Conservation (phyloP, 23 tunicate species). For the Clavelina lepadiformis region DNA sequence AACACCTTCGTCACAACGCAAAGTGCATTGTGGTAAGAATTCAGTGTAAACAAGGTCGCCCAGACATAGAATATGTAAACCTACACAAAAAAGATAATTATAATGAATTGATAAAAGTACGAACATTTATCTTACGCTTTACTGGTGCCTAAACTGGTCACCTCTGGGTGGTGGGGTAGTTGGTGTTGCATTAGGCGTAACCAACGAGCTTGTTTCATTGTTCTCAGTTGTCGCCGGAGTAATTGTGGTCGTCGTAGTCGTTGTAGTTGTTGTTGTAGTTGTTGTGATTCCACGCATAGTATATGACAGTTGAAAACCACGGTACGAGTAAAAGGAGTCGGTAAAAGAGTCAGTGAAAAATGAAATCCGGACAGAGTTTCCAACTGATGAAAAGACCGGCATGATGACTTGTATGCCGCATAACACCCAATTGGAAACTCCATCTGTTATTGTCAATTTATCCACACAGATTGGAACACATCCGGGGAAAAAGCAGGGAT, state of each 20-base stretch:
- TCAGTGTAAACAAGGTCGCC: constrained; percentile 1
- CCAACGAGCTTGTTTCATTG: background rate
- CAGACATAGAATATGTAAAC: background rate
- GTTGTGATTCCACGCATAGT: background rate
- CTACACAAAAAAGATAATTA: background rate
- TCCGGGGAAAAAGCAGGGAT: background rate
- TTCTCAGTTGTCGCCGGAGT: background rate
- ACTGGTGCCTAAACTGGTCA: background rate
- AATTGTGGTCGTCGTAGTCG: background rate
- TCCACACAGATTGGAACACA: background rate
- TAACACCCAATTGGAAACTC: background rate
- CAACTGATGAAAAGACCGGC: background rate
- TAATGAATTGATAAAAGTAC: background rate
- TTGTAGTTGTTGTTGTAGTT: constrained; percentile 13
- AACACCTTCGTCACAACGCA: constrained; percentile 5
- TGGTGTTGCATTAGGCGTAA: background rate
- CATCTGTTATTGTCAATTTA: background rate
- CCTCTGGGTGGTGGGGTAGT: background rate
- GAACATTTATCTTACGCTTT: background rate
- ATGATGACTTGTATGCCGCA: background rate
- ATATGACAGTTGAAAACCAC: background rate
- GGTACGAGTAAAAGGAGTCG: background rate
- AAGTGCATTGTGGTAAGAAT: background rate
- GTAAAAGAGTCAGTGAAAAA: background rate
- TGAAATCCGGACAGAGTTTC: background rate